These are phyloP conservation scores for Megaustenia siamemsis DNA, from an alignment of 2,888 invertebrate genomes.

Conservation along the genomic window DNA sequence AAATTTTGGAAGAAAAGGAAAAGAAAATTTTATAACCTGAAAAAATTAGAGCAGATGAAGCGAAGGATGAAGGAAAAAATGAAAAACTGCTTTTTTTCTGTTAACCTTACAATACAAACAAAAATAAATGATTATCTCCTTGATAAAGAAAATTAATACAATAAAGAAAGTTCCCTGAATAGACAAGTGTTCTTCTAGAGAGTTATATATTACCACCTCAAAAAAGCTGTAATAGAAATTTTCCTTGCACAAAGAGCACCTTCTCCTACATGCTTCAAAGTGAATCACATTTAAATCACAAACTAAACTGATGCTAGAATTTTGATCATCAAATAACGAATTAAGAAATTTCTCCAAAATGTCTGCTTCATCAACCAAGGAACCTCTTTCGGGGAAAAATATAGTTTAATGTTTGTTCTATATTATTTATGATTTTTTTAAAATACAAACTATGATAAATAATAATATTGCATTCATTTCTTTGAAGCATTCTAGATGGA, in stretches of 20 bases:
- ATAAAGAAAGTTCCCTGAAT: no score
- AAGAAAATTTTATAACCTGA: no score
- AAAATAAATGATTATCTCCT: no score
- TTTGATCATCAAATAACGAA: neutral
- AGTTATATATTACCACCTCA: no score
- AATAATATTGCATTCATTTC: neutral
- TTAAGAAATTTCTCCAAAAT: neutral
- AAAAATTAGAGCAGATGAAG: no score
- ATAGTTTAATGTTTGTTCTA: neutral
- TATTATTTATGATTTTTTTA: neutral
- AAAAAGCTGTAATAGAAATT: conserved; percentile 2
- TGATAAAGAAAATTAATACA: no score
- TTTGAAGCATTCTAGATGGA: neutral
- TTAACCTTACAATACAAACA: no score
- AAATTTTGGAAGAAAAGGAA: no score
- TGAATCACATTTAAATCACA: neutral
- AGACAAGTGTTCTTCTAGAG: no score
- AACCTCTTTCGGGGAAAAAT: neutral
- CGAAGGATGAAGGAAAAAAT: no score
- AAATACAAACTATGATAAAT: neutral
- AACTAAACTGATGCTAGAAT: neutral
- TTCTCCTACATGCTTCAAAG: neutral
- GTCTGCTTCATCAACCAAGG: neutral
- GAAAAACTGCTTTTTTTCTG: no score
- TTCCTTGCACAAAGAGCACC: conserved; percentile 1